These are phyloP conservation scores for Macaria notata DNA, from an alignment of 2,888 invertebrate species.

Conservation along the genomic window DNA sequence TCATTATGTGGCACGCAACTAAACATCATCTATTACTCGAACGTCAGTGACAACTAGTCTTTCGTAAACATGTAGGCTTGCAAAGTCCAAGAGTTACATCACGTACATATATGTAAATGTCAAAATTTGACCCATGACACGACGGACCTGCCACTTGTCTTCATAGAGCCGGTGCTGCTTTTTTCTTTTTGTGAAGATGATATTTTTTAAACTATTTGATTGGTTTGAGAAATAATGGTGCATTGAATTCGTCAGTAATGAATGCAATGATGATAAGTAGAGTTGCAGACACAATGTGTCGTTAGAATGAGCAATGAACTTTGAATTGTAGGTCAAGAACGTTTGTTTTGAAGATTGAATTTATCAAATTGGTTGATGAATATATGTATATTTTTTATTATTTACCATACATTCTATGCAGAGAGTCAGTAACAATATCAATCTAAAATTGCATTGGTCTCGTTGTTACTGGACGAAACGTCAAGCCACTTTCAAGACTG, in stretches of 20 bases:
- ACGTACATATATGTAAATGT: constrained; percentile 65
- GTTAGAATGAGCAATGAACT: constrained; percentile 18
- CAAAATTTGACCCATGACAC: constrained; percentile 75
- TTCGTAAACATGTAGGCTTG: constrained; percentile 51
- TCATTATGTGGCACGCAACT: constrained; percentile 59
- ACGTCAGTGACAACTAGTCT: constrained; percentile 58
- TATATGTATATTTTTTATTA: not conserved
- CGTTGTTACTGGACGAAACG: no score
- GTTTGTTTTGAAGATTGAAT: constrained; percentile 10
- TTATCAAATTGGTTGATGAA: not conserved
- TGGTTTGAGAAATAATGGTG: constrained; percentile 23
- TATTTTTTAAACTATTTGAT: constrained; percentile 16
- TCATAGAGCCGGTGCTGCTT: constrained; percentile 20
- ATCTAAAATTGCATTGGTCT: no score
- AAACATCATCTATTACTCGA: constrained; percentile 50
- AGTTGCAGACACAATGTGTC: constrained; percentile 17
- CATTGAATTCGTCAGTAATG: constrained; percentile 19
- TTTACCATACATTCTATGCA: not conserved
- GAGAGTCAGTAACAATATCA: no score
- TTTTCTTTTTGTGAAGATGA: constrained; percentile 13
- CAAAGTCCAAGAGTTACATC: constrained; percentile 51
- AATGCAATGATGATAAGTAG: constrained; percentile 9
- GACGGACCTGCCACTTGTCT: constrained; percentile 57
- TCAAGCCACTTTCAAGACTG: no score
- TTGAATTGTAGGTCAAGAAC: constrained; percentile 15